phyloP scores from a whole-genome alignment of 2,888 invertebrate genomes.

The Perizoma affinitatum region DNA sequence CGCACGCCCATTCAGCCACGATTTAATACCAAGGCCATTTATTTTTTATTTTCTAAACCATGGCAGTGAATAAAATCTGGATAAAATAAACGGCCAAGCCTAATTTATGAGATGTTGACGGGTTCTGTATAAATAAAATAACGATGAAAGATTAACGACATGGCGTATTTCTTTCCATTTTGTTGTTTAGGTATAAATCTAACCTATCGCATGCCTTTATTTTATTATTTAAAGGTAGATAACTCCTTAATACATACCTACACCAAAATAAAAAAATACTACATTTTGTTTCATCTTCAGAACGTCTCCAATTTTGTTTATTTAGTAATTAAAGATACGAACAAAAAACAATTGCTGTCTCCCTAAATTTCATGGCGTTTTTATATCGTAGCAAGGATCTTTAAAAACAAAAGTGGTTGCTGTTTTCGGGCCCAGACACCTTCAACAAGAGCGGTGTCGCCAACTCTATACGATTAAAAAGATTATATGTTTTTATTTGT shows the following conservation, averaged over 20 bases:
- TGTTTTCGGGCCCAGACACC: slow-evolving; percentile 1
- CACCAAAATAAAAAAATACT: too few species aligned
- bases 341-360: too few species aligned
- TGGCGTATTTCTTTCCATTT: too few species aligned
- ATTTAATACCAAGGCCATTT: slow-evolving; percentile 1
- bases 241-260: too few species aligned
- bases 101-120: not conserved
- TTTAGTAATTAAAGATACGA: too few species aligned
- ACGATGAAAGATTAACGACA: too few species aligned
- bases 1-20: slow-evolving; percentile 17
- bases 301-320: too few species aligned
- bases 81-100: not conserved
- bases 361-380: not conserved
- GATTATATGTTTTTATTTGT: not conserved
- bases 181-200: too few species aligned
- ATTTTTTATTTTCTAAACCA: slow-evolving; percentile 3
- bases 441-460: not conserved
- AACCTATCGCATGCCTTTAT: too few species aligned
- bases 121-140: not conserved
- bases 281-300: too few species aligned
- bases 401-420: not conserved
- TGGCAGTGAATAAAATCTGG: not conserved
- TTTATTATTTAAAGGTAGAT: too few species aligned
- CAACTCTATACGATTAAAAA: not conserved
- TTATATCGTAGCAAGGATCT: not conserved